phyloP scores from a whole-genome alignment of 2,888 invertebrate genomes.

The Bedellia somnulentella region DNA sequence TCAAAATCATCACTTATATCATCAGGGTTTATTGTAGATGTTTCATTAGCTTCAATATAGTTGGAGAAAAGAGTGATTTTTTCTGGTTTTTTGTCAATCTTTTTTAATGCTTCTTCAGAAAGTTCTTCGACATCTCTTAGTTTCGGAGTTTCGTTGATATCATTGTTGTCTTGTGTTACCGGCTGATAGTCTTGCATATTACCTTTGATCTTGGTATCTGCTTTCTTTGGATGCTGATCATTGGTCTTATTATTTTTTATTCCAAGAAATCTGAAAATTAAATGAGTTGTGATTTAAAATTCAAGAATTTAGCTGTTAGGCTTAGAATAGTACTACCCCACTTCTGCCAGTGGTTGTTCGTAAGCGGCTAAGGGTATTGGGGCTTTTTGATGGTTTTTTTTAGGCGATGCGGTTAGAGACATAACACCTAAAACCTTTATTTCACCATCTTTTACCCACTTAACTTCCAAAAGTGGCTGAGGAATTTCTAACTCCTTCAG shows the following conservation, averaged over 20 bases:
- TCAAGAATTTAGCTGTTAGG: too few species aligned
- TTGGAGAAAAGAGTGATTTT: constrained; percentile 14
- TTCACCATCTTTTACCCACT: too few species aligned
- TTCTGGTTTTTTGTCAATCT: constrained; percentile 34
- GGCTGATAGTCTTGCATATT: too few species aligned
- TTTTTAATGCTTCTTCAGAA: constrained; percentile 23
- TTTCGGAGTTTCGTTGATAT: constrained; percentile 23
- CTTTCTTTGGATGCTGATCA: constrained; percentile 15
- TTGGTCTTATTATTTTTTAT: constrained; percentile 15
- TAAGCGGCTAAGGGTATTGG: too few species aligned
- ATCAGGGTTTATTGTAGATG: constrained; percentile 3
- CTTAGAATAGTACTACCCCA: too few species aligned
- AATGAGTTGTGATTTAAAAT: too few species aligned
- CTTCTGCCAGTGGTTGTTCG: too few species aligned
- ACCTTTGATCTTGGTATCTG: constrained; percentile 21
- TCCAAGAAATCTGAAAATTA: constrained; percentile 31
- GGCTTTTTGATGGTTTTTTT: too few species aligned
- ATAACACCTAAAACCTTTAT: too few species aligned
- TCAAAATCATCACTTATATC: constrained; percentile 12
- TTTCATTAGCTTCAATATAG: not conserved
- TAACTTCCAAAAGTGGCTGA: too few species aligned
- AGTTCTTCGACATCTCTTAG: constrained; percentile 42
- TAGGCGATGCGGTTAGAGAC: too few species aligned
- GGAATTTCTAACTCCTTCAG: too few species aligned
- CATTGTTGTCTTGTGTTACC: constrained; percentile 12